Base-by-base conservation (phyloP, 2,113 vertebrate species). In the Numenius arquata region DNA sequence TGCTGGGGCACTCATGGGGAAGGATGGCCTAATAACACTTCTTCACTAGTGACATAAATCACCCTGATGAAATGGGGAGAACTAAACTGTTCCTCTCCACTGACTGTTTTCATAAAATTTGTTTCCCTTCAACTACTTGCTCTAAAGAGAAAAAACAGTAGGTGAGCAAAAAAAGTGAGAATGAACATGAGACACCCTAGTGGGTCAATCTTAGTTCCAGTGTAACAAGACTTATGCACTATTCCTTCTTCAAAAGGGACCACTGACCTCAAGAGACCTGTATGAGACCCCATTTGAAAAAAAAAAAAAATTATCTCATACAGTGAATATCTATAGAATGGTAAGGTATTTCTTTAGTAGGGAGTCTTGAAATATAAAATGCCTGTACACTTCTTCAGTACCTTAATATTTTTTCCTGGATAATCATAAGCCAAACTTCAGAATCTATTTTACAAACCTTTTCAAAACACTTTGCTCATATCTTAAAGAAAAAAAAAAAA, bases 391-490 rank as follows among this genome's bases (percentile, higher is more conserved):
- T 76, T 77, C 55, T 75, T 71, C n/a, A 82, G 34, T 32, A 36
- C 45, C 58, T 84, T 27, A 71, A 88, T 34, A 79, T 26, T 71
- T 73, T 93, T 75, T 75, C 40, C 59, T 68, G n/a, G 48, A 71
- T 85, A 75, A 76, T 56, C 34, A 41, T 40, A 89, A 82, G 38
- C 4, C 23, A 90, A 71, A 85, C 19, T 79, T 79, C 34, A 79
- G 59, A 93, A 88, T 36, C 19, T 55, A 12, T 71, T 43, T 85
- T 65, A 76, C 62, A 73, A 41, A 53, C 14, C 36, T 36, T 89
- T 87, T 79, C 55, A 91, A 91, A 81, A 74, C 15, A 72, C 27
- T 61, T 59, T 36, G 29, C 41, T 93, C n/a, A 74, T 27, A 75
- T 34, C 32, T 71, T 79, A 89, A 87, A 91, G 43, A 3, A 74